Base-by-base conservation (phyloP, 2,888 invertebrate genomes). In the Microchrysa polita region DNA sequence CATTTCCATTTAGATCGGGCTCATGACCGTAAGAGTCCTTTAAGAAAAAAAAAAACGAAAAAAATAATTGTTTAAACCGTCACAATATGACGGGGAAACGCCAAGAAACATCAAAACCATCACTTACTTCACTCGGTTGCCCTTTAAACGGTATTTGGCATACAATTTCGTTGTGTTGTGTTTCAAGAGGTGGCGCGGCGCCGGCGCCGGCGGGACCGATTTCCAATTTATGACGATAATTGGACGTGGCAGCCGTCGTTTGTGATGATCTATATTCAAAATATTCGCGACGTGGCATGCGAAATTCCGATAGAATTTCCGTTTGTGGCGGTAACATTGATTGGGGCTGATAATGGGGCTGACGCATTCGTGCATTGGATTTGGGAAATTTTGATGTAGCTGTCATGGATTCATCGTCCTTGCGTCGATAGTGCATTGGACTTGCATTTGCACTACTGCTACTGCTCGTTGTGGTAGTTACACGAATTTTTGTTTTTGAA, bases 261-360 rank as follows among this genome's bases (percentile, higher is more conserved):
- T 5, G n/a, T 72, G 52, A n/a, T n/a, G n/a, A 74, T 16, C 76
- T 72, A 73, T 76, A 76, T 7, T 77, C 74, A 18, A 75, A 27
- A 75, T 77, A 77, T 63, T 77, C 76, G 5, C 76, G 65, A 2
- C 75, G 53, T 22, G 74, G 57, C 18, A 65, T 74, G 18, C 65
- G 77, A 72, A 72, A 76, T 67, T 77, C 77, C 14, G 75, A 75
- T 16, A 76, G 42, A 7, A 76, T 55, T 61, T 75, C 74, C 7
- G 76, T 76, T 27, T 57, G 44, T 53, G 73, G 75, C 7, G 59
- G 2, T 7, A 34, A 34, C 27, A 34, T 2, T 40, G 65, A 16
- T 40, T 40, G 20, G 7, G 20, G 27, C 40, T 57, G 57, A 18
- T 72, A 42, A 22, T 59, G 34, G 40, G 27, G 71, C 23, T 71